Base-by-base conservation (phyloP, 2,888 invertebrate genomes). In the Rhorus exstirpatorius region DNA sequence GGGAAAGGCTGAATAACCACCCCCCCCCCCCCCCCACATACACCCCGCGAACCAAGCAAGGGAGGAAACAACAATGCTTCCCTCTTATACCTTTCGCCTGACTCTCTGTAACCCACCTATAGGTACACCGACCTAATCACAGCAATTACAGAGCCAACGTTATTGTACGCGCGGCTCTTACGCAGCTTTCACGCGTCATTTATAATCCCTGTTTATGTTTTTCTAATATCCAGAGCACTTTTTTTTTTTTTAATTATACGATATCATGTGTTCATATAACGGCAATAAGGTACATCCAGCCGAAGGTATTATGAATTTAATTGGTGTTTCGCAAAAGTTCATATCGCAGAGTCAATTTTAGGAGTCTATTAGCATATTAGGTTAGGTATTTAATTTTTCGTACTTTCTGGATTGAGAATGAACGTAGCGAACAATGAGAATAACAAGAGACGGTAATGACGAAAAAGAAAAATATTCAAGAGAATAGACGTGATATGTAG, bases 1-100 rank as follows among this genome's bases (percentile, higher is more conserved):
- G 35, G 24, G 49, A 35, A 79, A 55, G 78, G 74, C 74, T 72
- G 55, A 79, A 74, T 63, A 74, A 74, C 72, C 55, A 71, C 49
- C 53, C 55, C 65, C 44, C 70, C 46, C 68, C 70, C 65, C 55
- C 1, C 65, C 55, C 65, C 3, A 31, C 31, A 14, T 53, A 51
- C 35, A 12, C 41, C 17, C 58, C 46, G 12, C 38, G 58, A 49
- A 38, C 2, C 26, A 14, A 35, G 31, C 41, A 17, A 41, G 55
- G 63, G 63, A 63, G 46, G 35, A 38, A 71, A 46, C 71, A 46
- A 46, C 41, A 71, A 65, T 46, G 46, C 78, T 24, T 44, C 41
- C 44, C 51, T 35, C 71, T 44, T 44, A 35, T 31, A 49, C 49
- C 44, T 55, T 24, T 63, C 55, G 31, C 14, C 41, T 61, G 51